phyloP scores from a whole-genome alignment of 2,113 vertebrate genomes.

The Boleophthalmus pectinirostris region DNA sequence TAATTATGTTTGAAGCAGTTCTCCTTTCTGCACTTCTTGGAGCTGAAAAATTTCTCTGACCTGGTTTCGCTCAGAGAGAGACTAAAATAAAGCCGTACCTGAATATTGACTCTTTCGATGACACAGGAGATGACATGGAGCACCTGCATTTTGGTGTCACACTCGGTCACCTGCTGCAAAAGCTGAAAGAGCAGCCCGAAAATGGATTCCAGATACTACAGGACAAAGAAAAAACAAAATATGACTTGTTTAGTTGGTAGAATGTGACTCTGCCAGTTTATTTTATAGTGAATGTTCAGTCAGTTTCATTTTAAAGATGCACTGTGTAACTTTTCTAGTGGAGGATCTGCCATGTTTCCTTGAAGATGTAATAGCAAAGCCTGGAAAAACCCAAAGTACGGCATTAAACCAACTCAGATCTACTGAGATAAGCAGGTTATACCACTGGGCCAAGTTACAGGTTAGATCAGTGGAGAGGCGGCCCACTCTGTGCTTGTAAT shows the following conservation, averaged over 20 bases:
- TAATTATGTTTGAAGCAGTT: slow-evolving; percentile 1
- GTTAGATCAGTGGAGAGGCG: too few species aligned
- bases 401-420: too few species aligned
- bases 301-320: neutral
- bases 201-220: slow-evolving; percentile 92
- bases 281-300: too few species aligned
- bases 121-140: slow-evolving; percentile 96
- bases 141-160: slow-evolving; percentile 99
- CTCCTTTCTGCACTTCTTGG: neutral
- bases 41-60: neutral
- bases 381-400: too few species aligned
- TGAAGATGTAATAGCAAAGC: too few species aligned
- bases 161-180: slow-evolving; percentile 94
- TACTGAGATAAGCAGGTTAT: too few species aligned
- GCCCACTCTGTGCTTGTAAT: too few species aligned
- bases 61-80: neutral
- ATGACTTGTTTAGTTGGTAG: neutral
- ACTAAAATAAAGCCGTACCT: slow-evolving; percentile 78
- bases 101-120: slow-evolving; percentile 92
- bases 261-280: too few species aligned
- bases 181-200: slow-evolving; percentile 94
- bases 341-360: too few species aligned
- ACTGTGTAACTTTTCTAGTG: neutral
- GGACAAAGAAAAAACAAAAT: neutral
- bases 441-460: too few species aligned